Conservation (phyloP, 2,888 invertebrate species). For the Periphyllus acericola region DNA sequence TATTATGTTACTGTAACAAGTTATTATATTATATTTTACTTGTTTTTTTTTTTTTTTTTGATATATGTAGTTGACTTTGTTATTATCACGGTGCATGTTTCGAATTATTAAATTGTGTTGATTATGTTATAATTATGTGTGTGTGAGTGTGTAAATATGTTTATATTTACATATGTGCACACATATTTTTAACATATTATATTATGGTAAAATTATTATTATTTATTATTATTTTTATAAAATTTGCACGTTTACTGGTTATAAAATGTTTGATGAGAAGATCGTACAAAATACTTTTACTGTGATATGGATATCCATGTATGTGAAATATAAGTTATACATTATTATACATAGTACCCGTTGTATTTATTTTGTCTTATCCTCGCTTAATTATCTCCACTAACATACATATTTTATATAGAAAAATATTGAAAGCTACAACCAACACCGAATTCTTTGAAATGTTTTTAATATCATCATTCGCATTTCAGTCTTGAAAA, state of each 20-base stretch:
- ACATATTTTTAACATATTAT: neutral
- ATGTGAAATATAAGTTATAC: constrained; percentile 54
- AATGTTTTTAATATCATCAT: too few relatives aligned
- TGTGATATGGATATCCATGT: constrained; percentile 58
- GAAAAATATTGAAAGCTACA: too few relatives aligned
- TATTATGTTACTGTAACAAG: constrained; percentile 48
- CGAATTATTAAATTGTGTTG: constrained; percentile 43
- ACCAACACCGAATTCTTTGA: too few relatives aligned
- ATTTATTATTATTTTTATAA: constrained; percentile 21
- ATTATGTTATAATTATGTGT: constrained; percentile 8
- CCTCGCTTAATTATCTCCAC: too few relatives aligned
- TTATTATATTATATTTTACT: constrained; percentile 46
- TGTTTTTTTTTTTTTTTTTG: constrained; percentile 22
- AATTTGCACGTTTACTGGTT: constrained; percentile 23
- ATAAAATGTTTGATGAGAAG: constrained; percentile 49
- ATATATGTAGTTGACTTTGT: constrained; percentile 33
- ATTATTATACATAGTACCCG: neutral
- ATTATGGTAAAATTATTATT: constrained; percentile 41
- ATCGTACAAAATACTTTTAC: constrained; percentile 58
- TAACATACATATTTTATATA: neutral
- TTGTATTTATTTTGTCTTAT: neutral
- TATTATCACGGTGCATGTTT: constrained; percentile 56
- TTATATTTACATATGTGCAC: constrained; percentile 1
- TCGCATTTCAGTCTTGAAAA: too few relatives aligned
- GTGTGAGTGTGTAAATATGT: neutral